These are phyloP conservation scores for Trichechus manatus DNA, from an alignment of 2,113 vertebrate genomes.

Conservation along the genomic window DNA sequence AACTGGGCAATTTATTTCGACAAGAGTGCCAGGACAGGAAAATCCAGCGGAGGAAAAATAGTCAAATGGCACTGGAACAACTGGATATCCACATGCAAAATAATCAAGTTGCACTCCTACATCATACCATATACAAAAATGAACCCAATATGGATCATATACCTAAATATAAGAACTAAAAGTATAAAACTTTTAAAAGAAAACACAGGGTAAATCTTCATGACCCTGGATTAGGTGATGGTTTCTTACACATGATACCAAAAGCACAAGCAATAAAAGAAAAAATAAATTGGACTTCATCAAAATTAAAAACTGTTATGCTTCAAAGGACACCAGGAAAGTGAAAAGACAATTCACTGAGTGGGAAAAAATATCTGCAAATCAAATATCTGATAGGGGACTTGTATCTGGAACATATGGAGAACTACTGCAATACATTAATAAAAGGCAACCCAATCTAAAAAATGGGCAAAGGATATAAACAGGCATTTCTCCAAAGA, in stretches of 20 bases:
- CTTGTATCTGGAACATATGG: neutral
- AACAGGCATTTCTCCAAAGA: neutral
- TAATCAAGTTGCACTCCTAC: neutral
- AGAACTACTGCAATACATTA: slow-evolving; percentile 11
- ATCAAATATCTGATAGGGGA: neutral
- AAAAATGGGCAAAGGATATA: neutral
- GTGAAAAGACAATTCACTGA: neutral
- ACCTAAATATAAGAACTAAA: neutral
- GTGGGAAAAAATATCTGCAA: neutral
- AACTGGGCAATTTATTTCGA: neutral
- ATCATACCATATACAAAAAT: neutral
- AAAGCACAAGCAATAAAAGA: neutral
- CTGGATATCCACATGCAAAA: neutral
- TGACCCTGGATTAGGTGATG: neutral
- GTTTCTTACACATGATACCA: neutral
- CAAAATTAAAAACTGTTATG: neutral
- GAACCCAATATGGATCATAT: neutral
- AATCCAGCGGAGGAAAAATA: neutral
- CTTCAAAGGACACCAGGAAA: neutral
- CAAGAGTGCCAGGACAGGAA: neutral
- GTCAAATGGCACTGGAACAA: neutral
- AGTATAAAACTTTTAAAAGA: neutral
- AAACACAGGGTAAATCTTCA: neutral
- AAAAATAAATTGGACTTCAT: neutral
- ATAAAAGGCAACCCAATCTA: neutral